phyloP scores from a whole-genome alignment of 2,888 invertebrate species.

The Oscheius sp. region DNA sequence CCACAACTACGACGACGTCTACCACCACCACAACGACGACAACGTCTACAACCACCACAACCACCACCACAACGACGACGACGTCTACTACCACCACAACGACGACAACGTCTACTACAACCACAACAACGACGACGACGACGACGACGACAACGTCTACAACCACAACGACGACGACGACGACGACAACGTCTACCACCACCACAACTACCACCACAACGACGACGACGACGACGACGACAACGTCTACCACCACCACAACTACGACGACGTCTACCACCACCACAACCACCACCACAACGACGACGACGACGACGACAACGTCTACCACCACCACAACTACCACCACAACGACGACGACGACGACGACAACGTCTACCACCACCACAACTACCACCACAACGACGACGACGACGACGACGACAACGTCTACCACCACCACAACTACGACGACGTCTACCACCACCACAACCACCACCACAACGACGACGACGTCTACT shows the following conservation, averaged over 20 bases:
- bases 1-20: neutral
- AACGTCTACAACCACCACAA: neutral
- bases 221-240: neutral
- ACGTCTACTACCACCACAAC: neutral
- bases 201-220: neutral
- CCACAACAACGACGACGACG: neutral
- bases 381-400: neutral
- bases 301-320: neutral
- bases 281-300: neutral
- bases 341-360: neutral
- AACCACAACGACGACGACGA: neutral
- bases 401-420: neutral
- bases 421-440: neutral
- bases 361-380: neutral
- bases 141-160: neutral
- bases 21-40: neutral
- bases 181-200: neutral
- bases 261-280: neutral
- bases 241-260: neutral
- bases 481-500: neutral
- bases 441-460: neutral
- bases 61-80: neutral
- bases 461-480: neutral
- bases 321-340: neutral
- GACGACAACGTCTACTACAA: neutral